Evolutionary conservation across 2,113 vertebrate species (phyloP).

Genomic region (Phalacrocorax carbo): DNA sequence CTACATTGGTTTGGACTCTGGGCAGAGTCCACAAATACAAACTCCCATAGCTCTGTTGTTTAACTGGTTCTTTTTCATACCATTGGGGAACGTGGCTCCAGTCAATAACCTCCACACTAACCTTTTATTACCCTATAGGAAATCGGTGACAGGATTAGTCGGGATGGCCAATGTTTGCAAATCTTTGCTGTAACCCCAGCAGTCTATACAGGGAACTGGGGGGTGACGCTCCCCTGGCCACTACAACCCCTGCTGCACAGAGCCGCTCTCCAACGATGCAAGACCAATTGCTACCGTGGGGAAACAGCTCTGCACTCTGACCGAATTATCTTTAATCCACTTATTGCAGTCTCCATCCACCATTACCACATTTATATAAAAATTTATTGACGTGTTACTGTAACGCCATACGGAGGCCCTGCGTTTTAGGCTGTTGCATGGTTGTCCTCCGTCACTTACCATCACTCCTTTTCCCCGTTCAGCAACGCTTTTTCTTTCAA

Average conservation of each 20-base stretch:
- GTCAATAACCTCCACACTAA: not conserved
- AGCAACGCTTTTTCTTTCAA: no score
- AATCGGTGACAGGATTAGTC: not conserved
- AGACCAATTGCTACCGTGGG: accelerated
- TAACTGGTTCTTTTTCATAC: not conserved
- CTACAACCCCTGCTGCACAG: accelerated
- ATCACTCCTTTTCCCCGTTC: not conserved
- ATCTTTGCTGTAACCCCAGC: not conserved
- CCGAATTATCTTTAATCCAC: not conserved
- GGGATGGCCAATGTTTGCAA: accelerated
- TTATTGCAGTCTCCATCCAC: not conserved
- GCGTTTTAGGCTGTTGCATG: not conserved
- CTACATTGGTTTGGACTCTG: not conserved
- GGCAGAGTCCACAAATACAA: not conserved
- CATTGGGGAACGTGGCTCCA: not conserved
- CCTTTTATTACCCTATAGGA: not conserved
- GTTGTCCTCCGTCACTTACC: not conserved
- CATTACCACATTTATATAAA: not conserved
- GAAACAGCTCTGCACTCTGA: not conserved
- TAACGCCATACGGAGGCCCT: accelerated
- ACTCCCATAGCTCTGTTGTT: not conserved
- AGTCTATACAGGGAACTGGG: accelerated
- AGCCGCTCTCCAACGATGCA: accelerated
- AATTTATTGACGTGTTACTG: not conserved
- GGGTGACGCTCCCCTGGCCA: accelerated